A percentile compares a stretch with the other conserved stretches of the same genome.
Evolutionary conservation across 2,888 invertebrate species (phyloP).

Genomic region (Opisthograptis luteolata): DNA sequence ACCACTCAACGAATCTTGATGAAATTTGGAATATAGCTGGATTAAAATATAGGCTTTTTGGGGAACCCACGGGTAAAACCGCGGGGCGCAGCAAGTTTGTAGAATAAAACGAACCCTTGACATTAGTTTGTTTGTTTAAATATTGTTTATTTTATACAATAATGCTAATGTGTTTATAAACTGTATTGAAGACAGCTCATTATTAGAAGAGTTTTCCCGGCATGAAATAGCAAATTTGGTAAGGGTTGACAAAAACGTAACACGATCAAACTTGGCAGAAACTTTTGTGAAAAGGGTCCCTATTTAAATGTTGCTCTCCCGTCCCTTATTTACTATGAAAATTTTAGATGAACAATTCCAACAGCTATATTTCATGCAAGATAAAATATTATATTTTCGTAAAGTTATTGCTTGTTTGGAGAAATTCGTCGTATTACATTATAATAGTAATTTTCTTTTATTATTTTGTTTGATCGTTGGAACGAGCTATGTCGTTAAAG

Average conservation of each 20-base stretch:
- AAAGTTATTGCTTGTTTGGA: slow-evolving; percentile 20
- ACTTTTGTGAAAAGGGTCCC: slow-evolving; percentile 45
- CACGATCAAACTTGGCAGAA: slow-evolving; percentile 42
- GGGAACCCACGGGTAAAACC: no score
- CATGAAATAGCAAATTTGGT: slow-evolving; percentile 43
- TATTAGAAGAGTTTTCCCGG: slow-evolving; percentile 29
- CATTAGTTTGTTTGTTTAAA: no score
- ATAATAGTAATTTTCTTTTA: slow-evolving; percentile 28
- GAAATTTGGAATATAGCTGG: no score
- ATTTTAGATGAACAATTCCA: slow-evolving; percentile 34
- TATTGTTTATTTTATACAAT: no score
- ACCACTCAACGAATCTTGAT: no score
- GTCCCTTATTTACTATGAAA: slow-evolving; percentile 44
- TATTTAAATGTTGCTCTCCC: slow-evolving; percentile 35
- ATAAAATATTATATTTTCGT: slow-evolving; percentile 10
- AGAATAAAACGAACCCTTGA: no score
- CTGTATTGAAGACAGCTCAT: neutral
- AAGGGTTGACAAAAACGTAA: slow-evolving; percentile 42
- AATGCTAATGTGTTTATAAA: no score
- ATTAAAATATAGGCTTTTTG: no score
- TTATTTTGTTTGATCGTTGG: slow-evolving; percentile 37
- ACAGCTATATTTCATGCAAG: slow-evolving; percentile 23
- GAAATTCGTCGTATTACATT: slow-evolving; percentile 24
- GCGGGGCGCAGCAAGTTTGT: no score
- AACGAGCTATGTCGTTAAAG: slow-evolving; percentile 29